A percentile compares a stretch with the other conserved stretches of the same genome.
phyloP scores from a whole-genome alignment of 92 coral and sea anemone species.

The Actinostola sp. region DNA sequence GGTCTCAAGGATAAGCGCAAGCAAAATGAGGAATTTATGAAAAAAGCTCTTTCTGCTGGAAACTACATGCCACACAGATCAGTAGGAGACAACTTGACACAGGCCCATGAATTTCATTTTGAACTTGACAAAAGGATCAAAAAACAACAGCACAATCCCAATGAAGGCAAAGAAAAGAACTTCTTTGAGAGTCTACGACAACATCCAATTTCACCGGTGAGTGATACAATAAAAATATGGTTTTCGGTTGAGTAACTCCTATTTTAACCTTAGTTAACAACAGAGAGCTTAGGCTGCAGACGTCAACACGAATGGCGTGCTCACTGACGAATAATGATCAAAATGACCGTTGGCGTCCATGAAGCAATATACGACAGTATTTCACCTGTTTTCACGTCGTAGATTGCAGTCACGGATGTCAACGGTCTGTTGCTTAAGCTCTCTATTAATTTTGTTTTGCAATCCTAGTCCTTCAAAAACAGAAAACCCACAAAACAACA shows the following conservation, averaged over 20 bases:
- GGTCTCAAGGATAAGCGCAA: constrained; percentile 63
- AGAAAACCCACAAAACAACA: constrained; percentile 80
- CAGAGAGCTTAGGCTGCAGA: too few species aligned
- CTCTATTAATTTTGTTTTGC: background rate
- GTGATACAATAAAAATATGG: too few species aligned
- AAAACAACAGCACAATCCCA: constrained; percentile 32
- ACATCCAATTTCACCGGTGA: constrained; percentile 95
- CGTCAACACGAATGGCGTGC: too few species aligned
- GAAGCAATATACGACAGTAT: too few species aligned
- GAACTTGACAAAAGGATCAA: constrained; percentile 87
- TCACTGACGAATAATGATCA: too few species aligned
- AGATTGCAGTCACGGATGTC: too few species aligned
- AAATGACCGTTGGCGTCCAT: too few species aligned
- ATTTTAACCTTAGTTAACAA: too few species aligned
- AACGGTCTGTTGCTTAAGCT: too few species aligned
- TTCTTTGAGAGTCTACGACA: constrained; percentile 82
- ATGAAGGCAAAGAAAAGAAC: constrained; percentile 62
- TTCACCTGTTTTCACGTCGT: too few species aligned
- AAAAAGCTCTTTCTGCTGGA: constrained; percentile 83
- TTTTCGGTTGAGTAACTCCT: too few species aligned
- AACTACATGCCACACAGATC: constrained; percentile 76
- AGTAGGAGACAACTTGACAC: constrained; percentile 73
- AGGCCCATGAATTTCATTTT: constrained; percentile 87
- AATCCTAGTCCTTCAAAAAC: constrained; percentile 76
- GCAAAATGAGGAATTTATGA: constrained; percentile 84